Conservation (phyloP, 2,113 vertebrate species). For the Archilochus colubris region DNA sequence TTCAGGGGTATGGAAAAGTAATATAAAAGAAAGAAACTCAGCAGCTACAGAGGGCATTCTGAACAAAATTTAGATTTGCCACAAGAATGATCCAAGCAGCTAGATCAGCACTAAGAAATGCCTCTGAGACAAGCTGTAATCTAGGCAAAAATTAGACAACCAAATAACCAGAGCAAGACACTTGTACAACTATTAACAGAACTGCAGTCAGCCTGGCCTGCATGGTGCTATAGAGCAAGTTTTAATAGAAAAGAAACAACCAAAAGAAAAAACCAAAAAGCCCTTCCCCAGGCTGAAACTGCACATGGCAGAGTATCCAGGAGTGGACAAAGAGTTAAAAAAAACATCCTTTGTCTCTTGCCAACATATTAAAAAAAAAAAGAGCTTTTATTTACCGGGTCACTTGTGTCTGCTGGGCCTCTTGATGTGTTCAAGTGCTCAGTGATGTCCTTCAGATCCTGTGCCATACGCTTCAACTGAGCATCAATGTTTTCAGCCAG, state of each 20-base stretch:
- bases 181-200: background rate
- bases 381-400: slow-evolving; percentile 75
- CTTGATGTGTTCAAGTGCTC: slow-evolving; percentile 87
- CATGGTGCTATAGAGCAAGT: background rate
- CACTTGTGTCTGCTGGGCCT: slow-evolving; percentile 81
- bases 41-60: too few species aligned
- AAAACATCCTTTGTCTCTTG: background rate
- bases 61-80: background rate
- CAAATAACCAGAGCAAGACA: background rate
- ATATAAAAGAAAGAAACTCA: background rate
- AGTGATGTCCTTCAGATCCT: slow-evolving; percentile 91
- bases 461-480: slow-evolving; percentile 90
- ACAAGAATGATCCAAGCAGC: background rate
- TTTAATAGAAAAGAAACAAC: background rate
- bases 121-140: background rate
- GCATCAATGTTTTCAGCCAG: slow-evolving; percentile 90
- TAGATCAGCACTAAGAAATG: rapidly evolving
- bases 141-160: background rate
- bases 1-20: background rate
- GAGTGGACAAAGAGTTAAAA: background rate
- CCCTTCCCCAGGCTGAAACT: background rate
- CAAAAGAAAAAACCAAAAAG: background rate
- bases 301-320: background rate
- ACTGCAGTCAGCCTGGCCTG: background rate
- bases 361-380: rapidly evolving